phyloP scores from a whole-genome alignment of 2,797 vertebrate genomes.

The Cryptoprocta ferox region DNA sequence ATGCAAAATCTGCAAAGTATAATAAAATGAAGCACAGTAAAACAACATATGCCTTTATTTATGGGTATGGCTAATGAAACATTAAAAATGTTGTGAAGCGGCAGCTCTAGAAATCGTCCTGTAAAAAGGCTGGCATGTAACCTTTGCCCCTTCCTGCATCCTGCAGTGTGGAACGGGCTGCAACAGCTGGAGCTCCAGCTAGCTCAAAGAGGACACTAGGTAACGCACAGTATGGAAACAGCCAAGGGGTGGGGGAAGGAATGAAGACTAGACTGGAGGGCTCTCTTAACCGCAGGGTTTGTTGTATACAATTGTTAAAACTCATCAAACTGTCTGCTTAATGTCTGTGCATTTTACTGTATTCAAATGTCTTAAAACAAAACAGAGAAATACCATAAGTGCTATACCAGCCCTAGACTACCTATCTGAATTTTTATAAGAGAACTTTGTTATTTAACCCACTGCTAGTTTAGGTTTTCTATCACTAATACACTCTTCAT shows the following conservation, averaged over 20 bases:
- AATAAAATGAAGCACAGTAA: not conserved
- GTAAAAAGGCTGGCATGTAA: not conserved
- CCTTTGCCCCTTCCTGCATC: not conserved
- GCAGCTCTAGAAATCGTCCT: conserved; percentile 14
- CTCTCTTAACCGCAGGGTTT: not conserved
- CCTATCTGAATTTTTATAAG: not conserved
- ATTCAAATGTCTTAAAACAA: not conserved
- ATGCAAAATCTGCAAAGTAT: not conserved
- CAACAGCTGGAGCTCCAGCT: not conserved
- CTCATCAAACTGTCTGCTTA: not conserved
- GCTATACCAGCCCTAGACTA: not conserved
- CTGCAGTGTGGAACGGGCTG: not conserved
- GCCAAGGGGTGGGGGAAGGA: not conserved
- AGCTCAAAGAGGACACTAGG: not conserved
- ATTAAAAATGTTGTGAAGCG: not conserved
- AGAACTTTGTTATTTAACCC: not conserved
- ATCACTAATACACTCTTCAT: not conserved
- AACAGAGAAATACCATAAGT: not conserved
- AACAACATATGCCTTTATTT: not conserved
- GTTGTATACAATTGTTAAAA: not conserved
- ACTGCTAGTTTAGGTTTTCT: not conserved
- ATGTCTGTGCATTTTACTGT: not conserved
- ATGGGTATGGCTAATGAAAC: not conserved
- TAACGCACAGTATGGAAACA: not conserved
- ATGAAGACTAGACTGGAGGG: not conserved